These are phyloP conservation scores for Drosophila nikananu DNA, from an alignment of 1,140 invertebrate genomes.

Conservation along the genomic window DNA sequence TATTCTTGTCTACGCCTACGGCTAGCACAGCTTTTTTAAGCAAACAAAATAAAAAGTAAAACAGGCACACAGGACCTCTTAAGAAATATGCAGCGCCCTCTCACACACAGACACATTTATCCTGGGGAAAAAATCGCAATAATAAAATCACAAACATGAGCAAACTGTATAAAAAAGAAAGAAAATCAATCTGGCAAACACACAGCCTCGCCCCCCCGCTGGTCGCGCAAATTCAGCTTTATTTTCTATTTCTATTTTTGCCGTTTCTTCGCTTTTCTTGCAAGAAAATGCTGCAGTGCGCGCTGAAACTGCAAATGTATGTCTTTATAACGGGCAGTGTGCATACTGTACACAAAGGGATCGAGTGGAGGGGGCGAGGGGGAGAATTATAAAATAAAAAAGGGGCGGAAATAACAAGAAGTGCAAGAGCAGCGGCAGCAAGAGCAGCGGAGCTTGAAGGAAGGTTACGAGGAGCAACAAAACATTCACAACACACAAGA, in stretches of 20 bases:
- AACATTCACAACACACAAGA: constrained; percentile 72
- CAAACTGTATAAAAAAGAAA: constrained; percentile 55
- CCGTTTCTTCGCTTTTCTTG: constrained; percentile 66
- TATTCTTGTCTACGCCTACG: constrained; percentile 49
- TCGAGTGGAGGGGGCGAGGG: constrained; percentile 40
- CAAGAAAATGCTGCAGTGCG: constrained; percentile 79
- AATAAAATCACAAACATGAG: constrained; percentile 76
- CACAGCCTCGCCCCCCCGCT: not conserved
- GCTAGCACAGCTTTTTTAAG: constrained; percentile 13
- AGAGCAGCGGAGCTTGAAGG: constrained; percentile 35
- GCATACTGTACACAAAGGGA: constrained; percentile 70
- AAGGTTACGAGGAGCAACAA: constrained; percentile 61
- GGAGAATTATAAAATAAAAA: constrained; percentile 76
- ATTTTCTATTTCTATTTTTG: constrained; percentile 60
- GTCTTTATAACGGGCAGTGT: constrained; percentile 75
- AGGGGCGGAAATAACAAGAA: constrained; percentile 51
- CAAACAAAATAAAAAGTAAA: not conserved
- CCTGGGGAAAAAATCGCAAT: constrained; percentile 46
- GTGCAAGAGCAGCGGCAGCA: constrained; percentile 14
- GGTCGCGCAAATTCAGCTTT: constrained; percentile 78
- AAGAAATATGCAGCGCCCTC: constrained; percentile 1
- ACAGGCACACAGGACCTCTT: constrained; percentile 14
- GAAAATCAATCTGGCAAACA: constrained; percentile 71
- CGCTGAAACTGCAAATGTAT: constrained; percentile 73
- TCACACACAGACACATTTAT: constrained; percentile 9